Conservation (phyloP, 2,888 invertebrate genomes). For the Scrobipalpa atriplicella region DNA sequence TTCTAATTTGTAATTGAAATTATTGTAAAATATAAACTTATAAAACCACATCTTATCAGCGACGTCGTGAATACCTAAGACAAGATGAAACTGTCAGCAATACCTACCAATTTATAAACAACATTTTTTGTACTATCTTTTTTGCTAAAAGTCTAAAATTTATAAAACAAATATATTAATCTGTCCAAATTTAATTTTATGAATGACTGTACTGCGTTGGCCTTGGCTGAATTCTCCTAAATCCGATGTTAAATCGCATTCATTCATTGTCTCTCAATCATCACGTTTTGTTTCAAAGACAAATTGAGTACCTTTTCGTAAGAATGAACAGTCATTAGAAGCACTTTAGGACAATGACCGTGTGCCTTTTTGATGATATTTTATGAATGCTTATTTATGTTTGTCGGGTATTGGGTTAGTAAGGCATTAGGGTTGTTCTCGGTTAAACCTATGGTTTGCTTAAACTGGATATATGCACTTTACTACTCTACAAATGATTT, state of each 20-base stretch:
- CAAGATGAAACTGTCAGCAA: too few relatives aligned
- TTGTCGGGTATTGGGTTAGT: conserved; percentile 17
- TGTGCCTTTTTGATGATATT: conserved; percentile 13
- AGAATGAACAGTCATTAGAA: conserved; percentile 16
- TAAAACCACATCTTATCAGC: too few relatives aligned
- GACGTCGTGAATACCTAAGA: too few relatives aligned
- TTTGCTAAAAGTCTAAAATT: too few relatives aligned
- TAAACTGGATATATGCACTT: background rate
- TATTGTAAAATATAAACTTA: too few relatives aligned
- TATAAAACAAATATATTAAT: background rate
- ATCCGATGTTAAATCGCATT: background rate
- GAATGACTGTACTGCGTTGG: conserved; percentile 1
- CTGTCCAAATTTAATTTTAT: background rate
- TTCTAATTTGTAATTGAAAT: too few relatives aligned
- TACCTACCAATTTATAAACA: too few relatives aligned
- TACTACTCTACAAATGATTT: background rate
- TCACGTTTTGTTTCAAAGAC: background rate
- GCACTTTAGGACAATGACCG: conserved; percentile 14
- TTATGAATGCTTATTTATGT: conserved; percentile 5
- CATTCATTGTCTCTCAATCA: background rate
- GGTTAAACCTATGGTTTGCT: background rate
- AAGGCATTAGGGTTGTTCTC: background rate
- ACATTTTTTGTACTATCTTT: too few relatives aligned
- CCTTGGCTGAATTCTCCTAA: conserved; percentile 4
- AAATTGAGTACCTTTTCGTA: conserved; percentile 13